Percentiles rank a stretch among this genome's conserved stretches.
phyloP scores from a whole-genome alignment of 2,113 vertebrate genomes.

The Callipepla californica region DNA sequence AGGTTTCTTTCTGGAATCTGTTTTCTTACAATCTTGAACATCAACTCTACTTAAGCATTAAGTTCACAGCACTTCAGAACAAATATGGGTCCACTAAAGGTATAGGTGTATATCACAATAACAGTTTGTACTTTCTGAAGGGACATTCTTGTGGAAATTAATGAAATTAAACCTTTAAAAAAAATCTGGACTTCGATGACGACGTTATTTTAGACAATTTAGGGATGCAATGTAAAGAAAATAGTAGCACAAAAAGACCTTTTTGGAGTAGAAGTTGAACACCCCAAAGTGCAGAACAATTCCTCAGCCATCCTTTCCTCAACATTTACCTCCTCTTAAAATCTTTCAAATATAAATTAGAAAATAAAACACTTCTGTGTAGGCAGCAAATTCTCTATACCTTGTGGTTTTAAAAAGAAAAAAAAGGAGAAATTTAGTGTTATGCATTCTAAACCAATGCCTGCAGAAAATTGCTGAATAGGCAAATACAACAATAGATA shows the following conservation, averaged over 20 bases:
- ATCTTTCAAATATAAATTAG: not conserved
- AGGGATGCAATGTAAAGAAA: not conserved
- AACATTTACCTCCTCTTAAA: not conserved
- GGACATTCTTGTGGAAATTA: not conserved
- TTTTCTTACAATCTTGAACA: not conserved
- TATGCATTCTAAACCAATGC: not conserved
- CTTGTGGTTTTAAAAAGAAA: not conserved
- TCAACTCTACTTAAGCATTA: not conserved
- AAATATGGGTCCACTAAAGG: not conserved
- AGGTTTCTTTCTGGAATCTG: not conserved
- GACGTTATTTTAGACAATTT: not conserved
- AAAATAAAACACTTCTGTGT: not conserved
- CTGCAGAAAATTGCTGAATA: not conserved
- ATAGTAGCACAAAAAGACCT: not conserved
- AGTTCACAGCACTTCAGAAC: not conserved
- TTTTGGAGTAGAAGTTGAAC: not conserved
- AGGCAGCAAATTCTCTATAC: not conserved
- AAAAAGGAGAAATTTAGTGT: not conserved
- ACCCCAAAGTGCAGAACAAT: not conserved
- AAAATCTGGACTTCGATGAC: not conserved
- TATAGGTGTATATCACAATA: not conserved
- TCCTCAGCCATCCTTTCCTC: not conserved
- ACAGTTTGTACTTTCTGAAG: not conserved
- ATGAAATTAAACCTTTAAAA: accelerated
- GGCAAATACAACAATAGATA: not conserved